Evolutionary conservation across 2,113 vertebrate genomes (phyloP).

Genomic region (Furnarius figulus): DNA sequence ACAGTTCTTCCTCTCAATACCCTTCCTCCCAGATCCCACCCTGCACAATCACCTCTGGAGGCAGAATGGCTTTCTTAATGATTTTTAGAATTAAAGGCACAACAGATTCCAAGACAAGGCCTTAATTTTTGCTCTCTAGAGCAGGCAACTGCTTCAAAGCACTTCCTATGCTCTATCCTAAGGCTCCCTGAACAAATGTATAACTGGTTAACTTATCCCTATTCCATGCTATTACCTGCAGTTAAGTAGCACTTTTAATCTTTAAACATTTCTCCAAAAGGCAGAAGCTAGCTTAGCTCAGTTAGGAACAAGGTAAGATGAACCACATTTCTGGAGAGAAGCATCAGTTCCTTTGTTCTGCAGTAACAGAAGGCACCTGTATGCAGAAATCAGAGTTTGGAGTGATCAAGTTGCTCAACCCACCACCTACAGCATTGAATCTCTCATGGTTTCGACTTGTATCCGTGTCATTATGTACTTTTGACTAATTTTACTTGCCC

Average conservation of each 20-base stretch:
- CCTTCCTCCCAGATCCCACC: too few relatives aligned
- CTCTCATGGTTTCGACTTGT: neutral
- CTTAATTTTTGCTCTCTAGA: slow-evolving; percentile 16
- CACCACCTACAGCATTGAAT: neutral
- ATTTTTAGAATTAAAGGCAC: neutral
- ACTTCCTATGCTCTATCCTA: neutral
- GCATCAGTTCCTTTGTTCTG: neutral
- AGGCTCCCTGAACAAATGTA: neutral
- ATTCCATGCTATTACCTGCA: neutral
- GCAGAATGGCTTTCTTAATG: neutral
- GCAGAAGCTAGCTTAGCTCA: neutral
- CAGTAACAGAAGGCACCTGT: neutral
- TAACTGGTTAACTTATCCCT: neutral
- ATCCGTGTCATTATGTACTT: neutral
- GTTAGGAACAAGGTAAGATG: neutral
- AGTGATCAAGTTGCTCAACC: neutral
- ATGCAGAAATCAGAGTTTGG: neutral
- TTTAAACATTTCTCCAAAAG: neutral
- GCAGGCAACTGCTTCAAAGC: slow-evolving; percentile 35
- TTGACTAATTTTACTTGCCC: neutral
- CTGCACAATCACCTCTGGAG: neutral
- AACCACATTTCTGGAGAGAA: neutral
- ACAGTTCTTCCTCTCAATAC: neutral
- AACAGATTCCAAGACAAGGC: neutral
- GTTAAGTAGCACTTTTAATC: neutral